phyloP scores from a whole-genome alignment of 2,888 invertebrate genomes.

The Koerneria pararmatus region DNA sequence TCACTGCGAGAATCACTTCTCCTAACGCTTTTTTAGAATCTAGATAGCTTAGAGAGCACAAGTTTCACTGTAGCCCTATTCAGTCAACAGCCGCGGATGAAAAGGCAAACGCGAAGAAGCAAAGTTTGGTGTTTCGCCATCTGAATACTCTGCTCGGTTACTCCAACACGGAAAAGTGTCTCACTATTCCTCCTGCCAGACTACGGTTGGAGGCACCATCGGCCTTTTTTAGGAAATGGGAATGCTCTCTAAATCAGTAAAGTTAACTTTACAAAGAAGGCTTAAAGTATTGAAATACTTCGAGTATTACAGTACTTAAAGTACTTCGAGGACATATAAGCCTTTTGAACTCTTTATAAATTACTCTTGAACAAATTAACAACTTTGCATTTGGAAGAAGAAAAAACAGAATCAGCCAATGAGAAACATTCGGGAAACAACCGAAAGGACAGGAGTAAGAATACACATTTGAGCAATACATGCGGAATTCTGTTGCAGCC shows the following conservation, averaged over 20 bases:
- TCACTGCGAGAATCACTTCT: too few relatives aligned
- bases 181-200: conserved; percentile 82
- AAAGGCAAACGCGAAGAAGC: conserved; percentile 62
- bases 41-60: neutral
- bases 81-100: conserved; percentile 46
- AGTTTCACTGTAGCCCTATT: neutral
- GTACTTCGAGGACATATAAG: neutral
- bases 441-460: neutral
- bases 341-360: neutral
- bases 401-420: neutral
- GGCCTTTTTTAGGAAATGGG: neutral
- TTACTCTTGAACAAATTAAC: too few relatives aligned
- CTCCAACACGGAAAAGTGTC: conserved; percentile 82
- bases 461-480: neutral
- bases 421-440: neutral
- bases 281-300: too few relatives aligned
- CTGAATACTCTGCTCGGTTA: conserved; percentile 87
- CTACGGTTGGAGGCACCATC: conserved; percentile 69
- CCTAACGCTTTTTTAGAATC: too few relatives aligned
- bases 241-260: neutral
- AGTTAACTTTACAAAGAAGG: too few relatives aligned
- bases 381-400: neutral
- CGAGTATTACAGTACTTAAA: conserved; percentile 16
- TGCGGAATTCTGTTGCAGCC: conserved; percentile 64
- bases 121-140: conserved; percentile 83